Percentiles rank a stretch among this genome's conserved stretches.
phyloP scores from a whole-genome alignment of 2,113 vertebrate species.

The Gadus chalcogrammus region DNA sequence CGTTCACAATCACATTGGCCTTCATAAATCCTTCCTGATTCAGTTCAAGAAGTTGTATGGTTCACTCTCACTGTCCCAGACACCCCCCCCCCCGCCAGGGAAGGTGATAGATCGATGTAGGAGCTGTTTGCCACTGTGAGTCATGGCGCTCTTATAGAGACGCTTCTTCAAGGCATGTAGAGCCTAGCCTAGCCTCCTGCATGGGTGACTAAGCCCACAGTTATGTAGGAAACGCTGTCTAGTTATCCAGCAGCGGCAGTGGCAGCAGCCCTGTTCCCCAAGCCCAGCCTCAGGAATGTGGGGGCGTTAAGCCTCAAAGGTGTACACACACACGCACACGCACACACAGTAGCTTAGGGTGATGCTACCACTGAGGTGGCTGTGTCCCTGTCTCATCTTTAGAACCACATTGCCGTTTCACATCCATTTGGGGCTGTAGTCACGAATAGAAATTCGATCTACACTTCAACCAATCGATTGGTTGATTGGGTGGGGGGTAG shows the following conservation, averaged over 20 bases:
- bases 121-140: conserved; percentile 21
- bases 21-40: not conserved
- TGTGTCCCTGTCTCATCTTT: no score
- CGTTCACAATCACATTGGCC: not conserved
- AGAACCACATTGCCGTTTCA: no score
- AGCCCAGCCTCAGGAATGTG: conserved; percentile 49
- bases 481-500: no score
- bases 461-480: no score
- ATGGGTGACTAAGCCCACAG: conserved; percentile 55
- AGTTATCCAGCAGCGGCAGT: conserved; percentile 39
- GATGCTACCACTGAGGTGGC: no score
- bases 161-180: conserved; percentile 36
- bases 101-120: conserved; percentile 11
- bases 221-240: conserved; percentile 55
- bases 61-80: not conserved
- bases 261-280: conserved; percentile 43
- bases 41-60: not conserved
- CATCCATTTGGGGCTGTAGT: no score
- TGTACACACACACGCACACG: not conserved
- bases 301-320: conserved; percentile 48
- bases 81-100: conserved; percentile 16
- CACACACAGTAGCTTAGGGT: not conserved
- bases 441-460: no score
- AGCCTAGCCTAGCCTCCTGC: conserved; percentile 41
- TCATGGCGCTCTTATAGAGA: conserved; percentile 31